Base-by-base conservation (phyloP, 2,113 vertebrate species). In the Callospermophilus lateralis region DNA sequence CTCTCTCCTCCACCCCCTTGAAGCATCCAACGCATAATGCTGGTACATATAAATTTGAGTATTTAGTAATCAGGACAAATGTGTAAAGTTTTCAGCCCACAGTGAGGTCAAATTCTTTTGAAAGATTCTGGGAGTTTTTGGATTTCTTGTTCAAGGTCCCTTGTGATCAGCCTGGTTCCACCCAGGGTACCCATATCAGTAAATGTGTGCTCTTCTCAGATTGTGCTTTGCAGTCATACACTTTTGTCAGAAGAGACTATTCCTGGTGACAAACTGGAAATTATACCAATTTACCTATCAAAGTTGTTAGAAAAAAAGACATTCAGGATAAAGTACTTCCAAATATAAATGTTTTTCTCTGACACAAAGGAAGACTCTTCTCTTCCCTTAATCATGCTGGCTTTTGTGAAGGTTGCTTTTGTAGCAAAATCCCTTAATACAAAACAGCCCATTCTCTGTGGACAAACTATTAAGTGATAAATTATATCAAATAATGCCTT, bases 241-340 rank as follows among this genome's bases (percentile, higher is more conserved):
- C 68, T 93, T 3, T 11, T 45, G 48, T 28, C 84, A 95, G 42
- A 55, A 96, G 96, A 97, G 63, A 34, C 2, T 86, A 94, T 97
- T 94, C 95, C 55, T 95, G 24, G 76, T 90, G 95, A 84, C 26
- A 97, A 94, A 70, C 73, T 95, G 74, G 11, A 97, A 97, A 96
- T 95, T 70, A 48, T 12, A 92, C 15, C 24, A 73, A 65, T 28
- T 97, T 83, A 65, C 92, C 94, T 93, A 81, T 73, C 22, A 70
- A 93, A 58, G 7, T 61, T 80, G 12, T 92, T 93, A 84, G 78
- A 7, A 83, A 9, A 95, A 65, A 89, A 85, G 22, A 93, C 85
- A 90, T 76, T 97, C 20, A 76, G 61, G 28, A 72, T 79, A 86
- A 91, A 91, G 2, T 86, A n/a, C 17, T 68, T 95, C 39, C 9